Conservation (phyloP, 1,140 invertebrate species). For the Akabosia matsudoensis region DNA sequence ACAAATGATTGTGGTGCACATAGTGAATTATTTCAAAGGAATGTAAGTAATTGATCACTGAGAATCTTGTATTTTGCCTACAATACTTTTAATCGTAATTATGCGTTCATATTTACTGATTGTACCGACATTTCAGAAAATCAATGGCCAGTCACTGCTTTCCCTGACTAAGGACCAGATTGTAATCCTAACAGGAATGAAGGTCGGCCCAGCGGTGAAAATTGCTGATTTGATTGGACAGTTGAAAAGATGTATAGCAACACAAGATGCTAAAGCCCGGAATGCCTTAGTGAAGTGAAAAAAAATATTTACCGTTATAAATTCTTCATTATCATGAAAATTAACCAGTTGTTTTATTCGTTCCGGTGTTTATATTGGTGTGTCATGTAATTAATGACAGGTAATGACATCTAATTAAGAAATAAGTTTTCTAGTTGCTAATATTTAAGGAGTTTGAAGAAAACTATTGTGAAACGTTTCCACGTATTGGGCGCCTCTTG, state of each 20-base stretch:
- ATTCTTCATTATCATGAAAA: too few species aligned
- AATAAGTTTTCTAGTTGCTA: too few species aligned
- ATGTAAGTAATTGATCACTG: conserved; percentile 53
- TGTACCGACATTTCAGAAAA: conserved; percentile 57
- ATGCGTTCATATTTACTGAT: too few species aligned
- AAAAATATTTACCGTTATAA: too few species aligned
- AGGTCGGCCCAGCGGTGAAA: conserved; percentile 89
- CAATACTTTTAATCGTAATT: conserved; percentile 18
- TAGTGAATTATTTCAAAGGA: conserved; percentile 76
- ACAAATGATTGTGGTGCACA: conserved; percentile 86
- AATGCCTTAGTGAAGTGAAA: conserved; percentile 30
- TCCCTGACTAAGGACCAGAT: conserved; percentile 83
- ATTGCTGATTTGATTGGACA: conserved; percentile 87
- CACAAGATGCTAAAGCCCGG: conserved; percentile 62
- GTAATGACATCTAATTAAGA: too few species aligned
- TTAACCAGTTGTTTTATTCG: too few species aligned
- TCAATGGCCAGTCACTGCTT: conserved; percentile 76
- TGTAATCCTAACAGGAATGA: conserved; percentile 81
- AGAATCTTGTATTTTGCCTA: background rate
- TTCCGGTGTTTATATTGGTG: too few species aligned
- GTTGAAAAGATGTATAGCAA: conserved; percentile 76
- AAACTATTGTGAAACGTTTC: too few species aligned
- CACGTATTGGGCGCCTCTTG: too few species aligned
- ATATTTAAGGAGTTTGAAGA: too few species aligned
- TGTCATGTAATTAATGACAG: too few species aligned